These are phyloP conservation scores for Mesocricetus auratus DNA, from an alignment of 2,113 vertebrate species.

Conservation along the genomic window DNA sequence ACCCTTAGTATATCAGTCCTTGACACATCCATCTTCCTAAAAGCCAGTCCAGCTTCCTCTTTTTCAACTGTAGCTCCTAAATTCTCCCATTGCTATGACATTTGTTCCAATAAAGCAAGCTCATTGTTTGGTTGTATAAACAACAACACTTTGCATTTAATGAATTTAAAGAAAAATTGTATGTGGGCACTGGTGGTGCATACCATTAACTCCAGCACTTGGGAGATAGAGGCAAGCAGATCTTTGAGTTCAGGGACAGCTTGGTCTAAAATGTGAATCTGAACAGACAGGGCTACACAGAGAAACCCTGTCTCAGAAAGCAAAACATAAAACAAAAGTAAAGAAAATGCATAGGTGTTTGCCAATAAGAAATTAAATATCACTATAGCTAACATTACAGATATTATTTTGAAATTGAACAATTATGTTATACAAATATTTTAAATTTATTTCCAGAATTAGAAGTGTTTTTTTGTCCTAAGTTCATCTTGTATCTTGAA, in stretches of 20 bases:
- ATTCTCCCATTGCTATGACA: neutral
- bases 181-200: neutral
- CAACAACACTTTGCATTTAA: neutral
- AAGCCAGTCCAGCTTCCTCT: rapidly evolving
- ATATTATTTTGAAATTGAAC: constrained; percentile 16
- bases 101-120: neutral
- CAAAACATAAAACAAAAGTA: neutral
- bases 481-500: neutral
- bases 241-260: neutral
- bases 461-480: neutral
- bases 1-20: rapidly evolving
- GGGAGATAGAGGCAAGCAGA: neutral
- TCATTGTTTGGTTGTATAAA: neutral
- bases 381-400: neutral
- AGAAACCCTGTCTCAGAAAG: neutral
- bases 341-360: neutral
- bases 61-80: neutral
- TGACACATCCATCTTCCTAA: neutral
- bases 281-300: neutral
- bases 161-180: neutral
- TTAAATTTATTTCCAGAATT: neutral
- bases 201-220: neutral
- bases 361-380: neutral
- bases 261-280: neutral
- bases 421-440: neutral